Evolutionary conservation across 1,140 invertebrate species (phyloP).

Genomic region (Liolophura sinensis): DNA sequence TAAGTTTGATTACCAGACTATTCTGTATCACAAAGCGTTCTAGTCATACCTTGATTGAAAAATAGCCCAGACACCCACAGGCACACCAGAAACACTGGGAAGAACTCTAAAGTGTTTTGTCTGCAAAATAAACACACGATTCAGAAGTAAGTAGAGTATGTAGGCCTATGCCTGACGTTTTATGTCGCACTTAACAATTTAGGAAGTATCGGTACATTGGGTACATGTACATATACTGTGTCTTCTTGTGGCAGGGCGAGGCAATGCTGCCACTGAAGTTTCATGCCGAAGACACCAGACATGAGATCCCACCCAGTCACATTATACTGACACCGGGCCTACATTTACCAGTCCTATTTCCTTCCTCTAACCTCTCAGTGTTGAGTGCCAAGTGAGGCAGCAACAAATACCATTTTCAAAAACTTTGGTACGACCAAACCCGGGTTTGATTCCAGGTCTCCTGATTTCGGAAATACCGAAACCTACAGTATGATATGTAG

Average conservation of each 20-base stretch:
- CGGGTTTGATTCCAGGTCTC: too few relatives aligned
- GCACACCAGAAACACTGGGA: conserved; percentile 21
- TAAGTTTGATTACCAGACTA: too few relatives aligned
- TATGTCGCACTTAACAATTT: conserved; percentile 1
- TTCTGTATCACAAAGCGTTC: too few relatives aligned
- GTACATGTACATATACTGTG: background rate
- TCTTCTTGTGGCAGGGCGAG: background rate
- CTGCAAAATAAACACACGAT: conserved; percentile 16
- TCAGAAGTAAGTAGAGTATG: conserved; percentile 2
- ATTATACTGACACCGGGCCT: too few relatives aligned
- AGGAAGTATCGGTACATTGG: background rate
- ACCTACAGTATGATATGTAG: too few relatives aligned
- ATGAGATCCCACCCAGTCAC: background rate
- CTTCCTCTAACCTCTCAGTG: too few relatives aligned
- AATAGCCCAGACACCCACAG: conserved; percentile 25
- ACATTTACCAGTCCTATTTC: too few relatives aligned
- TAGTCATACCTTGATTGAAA: conserved; percentile 24
- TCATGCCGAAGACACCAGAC: background rate
- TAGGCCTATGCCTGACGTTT: background rate
- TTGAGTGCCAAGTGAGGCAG: too few relatives aligned
- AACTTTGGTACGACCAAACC: too few relatives aligned
- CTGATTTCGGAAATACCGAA: too few relatives aligned
- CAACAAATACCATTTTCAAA: too few relatives aligned
- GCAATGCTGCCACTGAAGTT: background rate
- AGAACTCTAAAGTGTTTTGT: conserved; percentile 30